Evolutionary conservation across 2,888 invertebrate species (phyloP).

Genomic region (Stenurella melanura): DNA sequence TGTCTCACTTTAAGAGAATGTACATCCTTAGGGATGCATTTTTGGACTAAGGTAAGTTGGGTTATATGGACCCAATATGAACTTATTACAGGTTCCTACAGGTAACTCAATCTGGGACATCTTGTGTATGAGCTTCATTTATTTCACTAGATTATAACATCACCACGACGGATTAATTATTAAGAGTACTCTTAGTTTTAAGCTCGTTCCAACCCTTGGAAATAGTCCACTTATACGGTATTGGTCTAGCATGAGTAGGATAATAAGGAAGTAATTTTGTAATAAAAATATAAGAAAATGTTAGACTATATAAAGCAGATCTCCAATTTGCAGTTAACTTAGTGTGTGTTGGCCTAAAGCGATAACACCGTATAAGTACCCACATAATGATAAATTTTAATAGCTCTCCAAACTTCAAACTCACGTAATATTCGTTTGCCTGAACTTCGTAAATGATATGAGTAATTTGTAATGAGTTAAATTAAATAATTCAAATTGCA

Average conservation of each 20-base stretch:
- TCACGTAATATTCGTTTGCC: not conserved
- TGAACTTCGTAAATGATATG: not conserved
- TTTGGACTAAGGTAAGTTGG: too few species aligned
- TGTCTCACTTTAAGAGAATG: too few species aligned
- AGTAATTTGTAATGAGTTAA: not conserved
- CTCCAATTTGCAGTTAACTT: not conserved
- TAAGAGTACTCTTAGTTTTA: not conserved
- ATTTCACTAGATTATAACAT: not conserved
- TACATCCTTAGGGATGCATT: too few species aligned
- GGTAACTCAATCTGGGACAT: too few species aligned
- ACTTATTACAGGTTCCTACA: too few species aligned
- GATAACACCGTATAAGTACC: not conserved
- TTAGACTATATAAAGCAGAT: not conserved
- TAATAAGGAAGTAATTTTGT: not conserved
- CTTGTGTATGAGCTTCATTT: too few species aligned
- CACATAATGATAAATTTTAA: not conserved
- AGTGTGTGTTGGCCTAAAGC: not conserved
- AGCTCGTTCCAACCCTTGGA: not conserved
- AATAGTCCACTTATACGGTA: not conserved
- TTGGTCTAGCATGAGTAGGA: not conserved
- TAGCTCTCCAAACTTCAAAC: not conserved
- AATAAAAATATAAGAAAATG: not conserved
- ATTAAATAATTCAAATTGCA: not conserved
- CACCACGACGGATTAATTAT: not conserved
- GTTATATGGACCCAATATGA: too few species aligned